Conservation (phyloP, 2,797 vertebrate genomes). For the Balearica regulorum region DNA sequence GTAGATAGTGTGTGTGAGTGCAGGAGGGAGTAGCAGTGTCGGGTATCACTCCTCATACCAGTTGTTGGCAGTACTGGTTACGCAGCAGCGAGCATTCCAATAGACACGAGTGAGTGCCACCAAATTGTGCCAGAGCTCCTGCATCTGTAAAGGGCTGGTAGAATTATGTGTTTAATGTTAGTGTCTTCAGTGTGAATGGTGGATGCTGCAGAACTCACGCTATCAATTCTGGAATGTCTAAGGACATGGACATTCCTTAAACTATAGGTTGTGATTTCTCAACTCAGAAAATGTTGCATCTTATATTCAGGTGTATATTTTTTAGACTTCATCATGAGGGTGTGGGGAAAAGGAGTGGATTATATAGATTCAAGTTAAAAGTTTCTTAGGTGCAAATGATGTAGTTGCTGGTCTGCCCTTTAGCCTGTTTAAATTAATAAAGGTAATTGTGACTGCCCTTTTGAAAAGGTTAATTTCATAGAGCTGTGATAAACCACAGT, state of each 20-base stretch:
- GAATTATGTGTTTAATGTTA: not conserved
- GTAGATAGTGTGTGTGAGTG: not conserved
- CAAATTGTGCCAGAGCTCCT: not conserved
- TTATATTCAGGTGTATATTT: not conserved
- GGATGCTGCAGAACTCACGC: not conserved
- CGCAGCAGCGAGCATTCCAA: not conserved
- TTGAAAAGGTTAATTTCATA: not conserved
- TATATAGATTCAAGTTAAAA: not conserved
- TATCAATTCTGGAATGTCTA: not conserved
- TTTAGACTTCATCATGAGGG: not conserved
- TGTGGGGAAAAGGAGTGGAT: not conserved
- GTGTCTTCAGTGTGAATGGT: not conserved
- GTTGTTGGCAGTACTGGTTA: not conserved
- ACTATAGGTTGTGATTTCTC: not conserved
- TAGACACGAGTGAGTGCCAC: not conserved
- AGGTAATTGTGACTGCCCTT: not conserved
- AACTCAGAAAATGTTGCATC: not conserved
- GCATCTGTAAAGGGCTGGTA: not conserved
- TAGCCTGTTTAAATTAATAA: not conserved
- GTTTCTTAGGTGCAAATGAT: not conserved
- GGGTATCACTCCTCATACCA: not conserved
- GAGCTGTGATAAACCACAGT: not conserved
- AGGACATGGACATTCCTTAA: not conserved
- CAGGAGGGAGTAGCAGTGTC: not conserved
- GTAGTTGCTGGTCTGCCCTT: not conserved